phyloP scores from a whole-genome alignment of 2,888 invertebrate genomes.

The Pheosia tremula region DNA sequence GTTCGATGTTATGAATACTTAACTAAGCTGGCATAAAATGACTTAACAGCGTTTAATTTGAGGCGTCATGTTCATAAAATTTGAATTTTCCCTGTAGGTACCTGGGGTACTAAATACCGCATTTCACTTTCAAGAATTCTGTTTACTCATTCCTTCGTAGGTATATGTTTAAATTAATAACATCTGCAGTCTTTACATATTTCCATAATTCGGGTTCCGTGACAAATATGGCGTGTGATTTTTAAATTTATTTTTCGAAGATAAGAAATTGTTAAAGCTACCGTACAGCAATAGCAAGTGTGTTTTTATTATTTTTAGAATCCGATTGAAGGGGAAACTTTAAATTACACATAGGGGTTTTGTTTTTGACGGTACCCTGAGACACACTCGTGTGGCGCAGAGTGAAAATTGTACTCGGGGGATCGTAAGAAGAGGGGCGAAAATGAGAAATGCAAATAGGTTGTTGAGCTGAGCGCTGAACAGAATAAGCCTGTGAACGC shows the following conservation, averaged over 20 bases:
- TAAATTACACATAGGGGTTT: conserved; percentile 32
- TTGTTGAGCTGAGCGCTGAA: conserved; percentile 64
- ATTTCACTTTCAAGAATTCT: conserved; percentile 30
- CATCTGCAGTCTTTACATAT: conserved; percentile 20
- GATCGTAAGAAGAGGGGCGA: conserved; percentile 68
- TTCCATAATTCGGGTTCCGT: conserved; percentile 22
- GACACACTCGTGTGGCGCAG: conserved; percentile 52
- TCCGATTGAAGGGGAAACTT: conserved; percentile 13
- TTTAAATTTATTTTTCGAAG: background rate
- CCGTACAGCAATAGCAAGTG: background rate
- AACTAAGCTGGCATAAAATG: background rate
- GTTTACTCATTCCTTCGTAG: conserved; percentile 24
- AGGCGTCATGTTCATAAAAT: conserved; percentile 11
- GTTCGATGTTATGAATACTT: background rate
- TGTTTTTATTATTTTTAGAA: background rate
- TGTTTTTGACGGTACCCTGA: conserved; percentile 45
- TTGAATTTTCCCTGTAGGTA: conserved; percentile 11
- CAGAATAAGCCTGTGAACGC: conserved; percentile 71
- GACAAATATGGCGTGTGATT: background rate
- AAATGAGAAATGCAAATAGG: conserved; percentile 82
- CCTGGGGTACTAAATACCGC: conserved; percentile 5
- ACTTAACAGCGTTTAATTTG: background rate
- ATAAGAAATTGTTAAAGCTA: background rate
- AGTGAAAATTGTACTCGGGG: conserved; percentile 70
- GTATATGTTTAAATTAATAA: conserved; percentile 33